Percentiles rank a stretch among this genome's conserved stretches.
Conservation (phyloP, 2,797 vertebrate genomes). For the Clarias fuscus region DNA sequence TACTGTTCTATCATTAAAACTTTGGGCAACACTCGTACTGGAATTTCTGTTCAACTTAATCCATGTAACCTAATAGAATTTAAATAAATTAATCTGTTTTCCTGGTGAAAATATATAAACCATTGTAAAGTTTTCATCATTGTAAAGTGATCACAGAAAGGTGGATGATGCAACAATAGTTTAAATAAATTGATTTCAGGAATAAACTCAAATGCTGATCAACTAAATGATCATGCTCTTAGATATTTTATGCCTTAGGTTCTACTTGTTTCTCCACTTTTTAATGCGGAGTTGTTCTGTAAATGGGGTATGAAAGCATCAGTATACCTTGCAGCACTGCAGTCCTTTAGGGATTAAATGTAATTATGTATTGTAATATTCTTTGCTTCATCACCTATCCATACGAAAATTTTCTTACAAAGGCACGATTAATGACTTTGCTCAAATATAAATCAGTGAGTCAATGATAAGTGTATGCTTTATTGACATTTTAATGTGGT, state of each 20-base stretch:
- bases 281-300: background rate
- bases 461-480: background rate
- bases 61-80: background rate
- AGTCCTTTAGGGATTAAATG: background rate
- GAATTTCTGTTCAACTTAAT: background rate
- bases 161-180: background rate
- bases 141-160: background rate
- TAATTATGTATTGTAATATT: background rate
- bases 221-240: background rate
- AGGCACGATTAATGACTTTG: background rate
- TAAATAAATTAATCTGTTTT: background rate
- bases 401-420: background rate
- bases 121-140: no score
- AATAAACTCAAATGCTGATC: background rate
- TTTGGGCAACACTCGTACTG: constrained; percentile 23
- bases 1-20: constrained; percentile 34
- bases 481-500: constrained; percentile 18
- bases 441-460: background rate
- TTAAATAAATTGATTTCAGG: background rate
- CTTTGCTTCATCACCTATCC: background rate
- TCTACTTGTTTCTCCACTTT: background rate
- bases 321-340: background rate
- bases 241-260: background rate
- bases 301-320: background rate
- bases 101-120: background rate